Evolutionary conservation across 2,888 invertebrate genomes (phyloP), one percentile per base, ranked within the genome.

Genomic region (Tetramorium bicarinatum): DNA sequence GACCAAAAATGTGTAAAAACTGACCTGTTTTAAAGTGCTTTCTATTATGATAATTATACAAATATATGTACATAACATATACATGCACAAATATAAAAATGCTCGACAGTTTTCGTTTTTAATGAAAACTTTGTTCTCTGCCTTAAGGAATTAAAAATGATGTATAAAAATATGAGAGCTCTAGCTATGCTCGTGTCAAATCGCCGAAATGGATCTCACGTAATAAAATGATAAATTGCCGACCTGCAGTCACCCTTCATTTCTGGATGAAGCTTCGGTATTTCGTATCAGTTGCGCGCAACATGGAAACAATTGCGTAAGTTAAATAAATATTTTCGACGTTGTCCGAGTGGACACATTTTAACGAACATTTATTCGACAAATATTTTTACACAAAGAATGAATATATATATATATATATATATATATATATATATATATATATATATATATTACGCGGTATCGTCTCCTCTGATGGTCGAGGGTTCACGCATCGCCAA

Each of bases 181-280:
- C 25, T 41, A 69, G 25, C 8, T n/a, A n/a, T 13, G 29, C 41
- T 25, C 54, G 9, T 69, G 77, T 77, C 69, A 54, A 69, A 67
- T 67, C 25, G 67, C 41, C 52, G n/a, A 77, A 77, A 77, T 54
- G 54, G 54, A 69, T 77, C 69, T 54, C 54, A n/a, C 54, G 77
- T 69, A 44, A 44, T 69, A 54, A 77, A 77, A 69, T 77, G 77
- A 77, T 77, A 77, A 52, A 77, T 69, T 54, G 77, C n/a, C 29
- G 59, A 47, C 44, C 72, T 72, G 7, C 52, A 29, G 25, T 25
- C 52, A 25, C 52, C 25, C 25, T 54, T 69, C 69, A 41, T n/a
- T 54, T 77, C 15, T 29, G 29, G n/a, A 25, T 4, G 52, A 77
- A 18, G 41, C 52, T 29, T 54, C 52, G 54, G 54, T 41, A 54